These are phyloP conservation scores for Vollenhovia emeryi DNA, from an alignment of 1,140 invertebrate species.

Conservation along the genomic window DNA sequence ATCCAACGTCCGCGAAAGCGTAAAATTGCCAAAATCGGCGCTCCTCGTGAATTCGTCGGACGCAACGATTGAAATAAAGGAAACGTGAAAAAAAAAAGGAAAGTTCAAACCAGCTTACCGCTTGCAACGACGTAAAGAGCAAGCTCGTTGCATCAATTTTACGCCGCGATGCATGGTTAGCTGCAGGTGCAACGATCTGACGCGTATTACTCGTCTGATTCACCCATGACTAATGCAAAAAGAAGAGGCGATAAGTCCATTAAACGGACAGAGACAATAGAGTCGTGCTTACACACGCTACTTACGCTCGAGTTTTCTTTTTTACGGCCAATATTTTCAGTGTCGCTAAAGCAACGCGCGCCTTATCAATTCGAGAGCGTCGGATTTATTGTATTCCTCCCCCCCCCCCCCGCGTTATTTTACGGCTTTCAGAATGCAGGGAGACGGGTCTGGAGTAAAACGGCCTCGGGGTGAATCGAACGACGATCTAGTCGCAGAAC, in stretches of 20 bases:
- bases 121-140: background rate
- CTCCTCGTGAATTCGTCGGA: background rate
- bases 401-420: background rate
- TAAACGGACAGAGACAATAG: conserved; percentile 41
- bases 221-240: conserved; percentile 52
- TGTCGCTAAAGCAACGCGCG: background rate
- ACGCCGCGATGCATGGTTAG: conserved; percentile 4
- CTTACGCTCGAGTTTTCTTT: background rate
- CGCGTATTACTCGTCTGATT: conserved; percentile 50
- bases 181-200: conserved; percentile 69
- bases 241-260: conserved; percentile 39
- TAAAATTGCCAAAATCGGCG: background rate
- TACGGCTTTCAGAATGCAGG: background rate
- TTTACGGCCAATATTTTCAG: conserved; percentile 25
- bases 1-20: background rate
- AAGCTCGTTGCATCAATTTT: conserved; percentile 19
- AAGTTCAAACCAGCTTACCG: background rate
- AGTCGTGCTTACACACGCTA: background rate
- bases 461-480: background rate
- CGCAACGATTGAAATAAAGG: background rate
- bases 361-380: background rate
- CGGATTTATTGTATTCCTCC: background rate
- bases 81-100: background rate
- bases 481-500: background rate
- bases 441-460: background rate